phyloP scores from a whole-genome alignment of 2,888 invertebrate genomes.

The Mechanitis messenoides region DNA sequence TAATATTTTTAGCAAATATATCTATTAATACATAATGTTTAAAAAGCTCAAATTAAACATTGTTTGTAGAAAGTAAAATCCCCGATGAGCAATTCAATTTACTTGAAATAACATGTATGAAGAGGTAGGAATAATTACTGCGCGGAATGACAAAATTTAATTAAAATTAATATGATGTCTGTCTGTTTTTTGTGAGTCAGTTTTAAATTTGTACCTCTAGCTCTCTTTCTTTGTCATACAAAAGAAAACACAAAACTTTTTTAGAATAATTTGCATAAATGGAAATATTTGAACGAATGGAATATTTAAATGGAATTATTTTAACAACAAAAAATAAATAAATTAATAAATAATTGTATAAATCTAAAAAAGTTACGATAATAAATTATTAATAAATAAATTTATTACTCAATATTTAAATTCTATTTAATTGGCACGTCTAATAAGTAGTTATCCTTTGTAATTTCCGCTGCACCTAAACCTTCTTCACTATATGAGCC shows the following conservation, averaged over 20 bases:
- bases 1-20: no score
- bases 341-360: no score
- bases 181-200: not conserved
- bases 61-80: slow-evolving; percentile 16
- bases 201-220: not conserved
- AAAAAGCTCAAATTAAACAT: slow-evolving; percentile 12
- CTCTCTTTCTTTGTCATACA: no score
- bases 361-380: no score
- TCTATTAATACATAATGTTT: not conserved
- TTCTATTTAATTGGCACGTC: not conserved
- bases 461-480: slow-evolving; percentile 1
- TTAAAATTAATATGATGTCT: not conserved
- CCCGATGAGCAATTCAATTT: slow-evolving; percentile 9
- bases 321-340: no score
- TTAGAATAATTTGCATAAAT: no score
- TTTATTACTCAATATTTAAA: no score
- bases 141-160: slow-evolving; percentile 3
- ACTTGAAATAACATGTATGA: slow-evolving; percentile 13
- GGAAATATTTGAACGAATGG: no score
- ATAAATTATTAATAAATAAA: no score
- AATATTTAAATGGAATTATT: no score
- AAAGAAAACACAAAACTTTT: no score
- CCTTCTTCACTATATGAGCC: not conserved
- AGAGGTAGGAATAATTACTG: slow-evolving; percentile 15
- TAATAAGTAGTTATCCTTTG: not conserved